A percentile compares a stretch with the other conserved stretches of the same genome.
Conservation (phyloP, 2,888 invertebrate species). For the Drosophila ezoana region DNA sequence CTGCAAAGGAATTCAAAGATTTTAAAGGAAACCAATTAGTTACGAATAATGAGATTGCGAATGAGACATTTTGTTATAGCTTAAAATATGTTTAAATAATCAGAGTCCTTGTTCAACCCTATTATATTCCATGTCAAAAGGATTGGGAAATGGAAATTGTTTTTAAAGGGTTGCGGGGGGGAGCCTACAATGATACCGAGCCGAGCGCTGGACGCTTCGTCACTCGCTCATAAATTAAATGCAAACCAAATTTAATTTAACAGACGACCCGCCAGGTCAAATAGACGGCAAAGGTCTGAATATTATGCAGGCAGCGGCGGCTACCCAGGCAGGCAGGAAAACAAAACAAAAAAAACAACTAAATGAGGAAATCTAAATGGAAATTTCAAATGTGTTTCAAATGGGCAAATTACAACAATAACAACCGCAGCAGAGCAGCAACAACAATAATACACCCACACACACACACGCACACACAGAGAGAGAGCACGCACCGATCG, state of each 20-base stretch:
- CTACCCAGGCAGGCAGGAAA: slow-evolving; percentile 24
- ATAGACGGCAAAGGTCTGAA: slow-evolving; percentile 55
- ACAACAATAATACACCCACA: slow-evolving; percentile 24
- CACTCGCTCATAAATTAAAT: slow-evolving; percentile 60
- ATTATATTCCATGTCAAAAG: slow-evolving; percentile 19
- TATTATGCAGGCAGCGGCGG: slow-evolving; percentile 66
- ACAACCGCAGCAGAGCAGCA: slow-evolving; percentile 23
- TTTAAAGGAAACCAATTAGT: slow-evolving; percentile 1
- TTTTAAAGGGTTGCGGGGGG: not conserved
- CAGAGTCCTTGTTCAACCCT: not conserved
- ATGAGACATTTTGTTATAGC: too few species aligned
- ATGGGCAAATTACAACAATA: slow-evolving; percentile 65
- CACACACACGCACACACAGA: slow-evolving; percentile 13
- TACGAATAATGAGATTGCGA: not conserved
- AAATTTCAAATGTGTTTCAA: slow-evolving; percentile 79
- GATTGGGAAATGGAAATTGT: slow-evolving; percentile 15
- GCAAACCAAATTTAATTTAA: slow-evolving; percentile 75
- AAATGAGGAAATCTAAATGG: slow-evolving; percentile 73
- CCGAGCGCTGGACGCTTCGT: slow-evolving; percentile 21
- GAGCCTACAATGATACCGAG: slow-evolving; percentile 9
- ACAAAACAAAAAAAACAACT: slow-evolving; percentile 12
- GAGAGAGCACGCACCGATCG: slow-evolving; percentile 39
- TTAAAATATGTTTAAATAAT: too few species aligned
- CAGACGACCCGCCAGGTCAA: slow-evolving; percentile 72
- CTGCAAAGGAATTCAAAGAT: slow-evolving; percentile 26